phyloP scores from a whole-genome alignment of 2,113 vertebrate genomes.

The Erythrolamprus reginae region DNA sequence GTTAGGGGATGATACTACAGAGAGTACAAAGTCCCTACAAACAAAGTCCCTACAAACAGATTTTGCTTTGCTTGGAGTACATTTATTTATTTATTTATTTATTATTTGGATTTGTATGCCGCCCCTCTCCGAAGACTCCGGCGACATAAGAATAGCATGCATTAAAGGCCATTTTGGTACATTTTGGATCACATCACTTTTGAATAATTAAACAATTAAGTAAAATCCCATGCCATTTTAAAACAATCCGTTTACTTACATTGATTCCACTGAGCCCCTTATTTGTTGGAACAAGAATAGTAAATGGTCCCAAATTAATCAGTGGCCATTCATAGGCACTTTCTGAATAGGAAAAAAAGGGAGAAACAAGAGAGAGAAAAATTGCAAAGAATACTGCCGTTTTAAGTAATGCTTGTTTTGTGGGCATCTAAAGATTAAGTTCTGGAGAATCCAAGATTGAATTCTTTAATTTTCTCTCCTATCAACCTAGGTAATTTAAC shows the following conservation, averaged over 20 bases:
- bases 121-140: no score
- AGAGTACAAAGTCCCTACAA: no score
- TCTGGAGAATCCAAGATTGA: background rate
- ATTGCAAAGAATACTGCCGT: background rate
- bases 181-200: background rate
- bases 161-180: background rate
- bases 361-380: background rate
- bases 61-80: background rate
- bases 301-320: constrained; percentile 84
- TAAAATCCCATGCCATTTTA: fast-evolving
- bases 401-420: background rate
- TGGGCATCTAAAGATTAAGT: background rate
- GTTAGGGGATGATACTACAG: no score
- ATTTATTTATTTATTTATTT: no score
- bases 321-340: constrained; percentile 78
- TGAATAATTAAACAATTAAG: background rate
- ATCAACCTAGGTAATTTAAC: background rate
- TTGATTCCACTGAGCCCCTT: constrained; percentile 72
- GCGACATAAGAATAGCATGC: background rate
- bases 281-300: constrained; percentile 81
- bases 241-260: constrained; percentile 71
- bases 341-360: constrained; percentile 59
- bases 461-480: background rate
- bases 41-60: background rate
- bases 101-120: no score